These are phyloP conservation scores for Mus musculus DNA, from an alignment of 2,113 vertebrate species.

Conservation along the genomic window GRCm39 chr4:107843001-107843500, in stretches of 20 bases:
- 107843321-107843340: not conserved
- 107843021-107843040: not conserved
- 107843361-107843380: not conserved
- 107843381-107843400: not conserved
- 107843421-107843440: not conserved
- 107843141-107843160: slow-evolving; percentile 3
- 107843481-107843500: not conserved
- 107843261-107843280: slow-evolving; percentile 1
- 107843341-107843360: not conserved
- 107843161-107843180: not conserved
- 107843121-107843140: not conserved
- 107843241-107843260: slow-evolving; percentile 56
- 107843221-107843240: not conserved
- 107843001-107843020: not conserved
- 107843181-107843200: not conserved
- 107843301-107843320: not conserved
- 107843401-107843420: not conserved
- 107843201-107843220: slow-evolving; percentile 29
- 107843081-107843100: not conserved
- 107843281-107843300: not conserved
- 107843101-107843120: not conserved
- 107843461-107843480: not conserved
- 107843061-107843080: too few species aligned
- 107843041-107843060: not conserved
- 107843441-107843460: not conserved